Percentiles rank a stretch among this genome's conserved stretches.
These are phyloP conservation scores for Rosalia funebris DNA, from an alignment of 2,888 invertebrate genomes.

Conservation along the genomic window DNA sequence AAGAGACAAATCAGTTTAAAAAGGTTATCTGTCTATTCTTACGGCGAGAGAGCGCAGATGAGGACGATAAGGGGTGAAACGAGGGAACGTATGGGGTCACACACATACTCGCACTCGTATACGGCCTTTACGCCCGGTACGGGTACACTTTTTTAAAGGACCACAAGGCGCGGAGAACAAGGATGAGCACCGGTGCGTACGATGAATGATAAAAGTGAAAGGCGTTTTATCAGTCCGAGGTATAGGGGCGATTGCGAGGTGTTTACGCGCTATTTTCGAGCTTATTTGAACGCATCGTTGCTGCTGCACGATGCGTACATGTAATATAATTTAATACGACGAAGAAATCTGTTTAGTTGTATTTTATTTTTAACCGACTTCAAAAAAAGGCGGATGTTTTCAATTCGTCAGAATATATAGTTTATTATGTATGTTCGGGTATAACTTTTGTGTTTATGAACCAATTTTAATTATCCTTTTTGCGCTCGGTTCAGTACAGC, in stretches of 20 bases:
- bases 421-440: no score
- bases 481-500: no score
- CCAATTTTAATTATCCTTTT: no score
- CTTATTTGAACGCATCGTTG: no score
- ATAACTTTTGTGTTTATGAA: no score
- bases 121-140: conserved; percentile 17
- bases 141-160: conserved; percentile 13
- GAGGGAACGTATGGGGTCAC: conserved; percentile 44
- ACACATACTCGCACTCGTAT: conserved; percentile 28
- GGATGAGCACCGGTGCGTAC: background rate
- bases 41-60: conserved; percentile 44
- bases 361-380: no score
- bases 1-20: conserved; percentile 57
- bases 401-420: no score
- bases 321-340: no score
- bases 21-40: conserved; percentile 55
- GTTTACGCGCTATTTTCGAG: no score
- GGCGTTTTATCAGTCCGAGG: conserved; percentile 11
- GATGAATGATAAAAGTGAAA: conserved; percentile 2
- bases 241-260: background rate
- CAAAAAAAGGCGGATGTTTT: no score
- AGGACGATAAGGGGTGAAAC: conserved; percentile 50
- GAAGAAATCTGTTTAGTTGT: no score
- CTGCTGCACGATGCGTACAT: no score
- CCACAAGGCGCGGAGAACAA: background rate